Evolutionary conservation across 2,797 vertebrate genomes (phyloP).

Genomic region (Pipistrellus pygmaeus): DNA sequence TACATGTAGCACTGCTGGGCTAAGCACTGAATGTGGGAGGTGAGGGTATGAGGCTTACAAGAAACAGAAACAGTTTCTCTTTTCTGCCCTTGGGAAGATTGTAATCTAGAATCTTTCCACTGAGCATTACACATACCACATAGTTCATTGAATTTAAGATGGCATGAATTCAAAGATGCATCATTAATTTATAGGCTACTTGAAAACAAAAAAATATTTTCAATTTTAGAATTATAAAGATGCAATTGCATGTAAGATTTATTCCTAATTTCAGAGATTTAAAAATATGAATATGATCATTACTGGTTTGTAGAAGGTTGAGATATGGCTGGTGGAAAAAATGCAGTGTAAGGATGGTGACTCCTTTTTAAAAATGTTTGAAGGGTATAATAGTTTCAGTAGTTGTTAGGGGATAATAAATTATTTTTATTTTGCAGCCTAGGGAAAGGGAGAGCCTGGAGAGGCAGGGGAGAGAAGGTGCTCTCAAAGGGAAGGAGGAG

Average conservation of each 20-base stretch:
- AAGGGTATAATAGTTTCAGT: not conserved
- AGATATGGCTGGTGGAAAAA: not conserved
- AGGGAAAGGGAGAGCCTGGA: not conserved
- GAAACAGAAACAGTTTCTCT: not conserved
- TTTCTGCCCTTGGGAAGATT: not conserved
- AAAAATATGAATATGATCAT: not conserved
- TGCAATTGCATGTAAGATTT: not conserved
- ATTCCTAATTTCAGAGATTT: not conserved
- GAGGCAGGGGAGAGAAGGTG: not conserved
- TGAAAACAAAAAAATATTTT: not conserved
- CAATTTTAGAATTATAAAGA: not conserved
- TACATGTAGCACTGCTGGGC: too few relatives aligned
- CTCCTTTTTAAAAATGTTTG: conserved; percentile 14
- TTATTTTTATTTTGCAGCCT: not conserved
- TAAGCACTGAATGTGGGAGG: not conserved
- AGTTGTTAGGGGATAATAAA: not conserved
- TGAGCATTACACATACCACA: too few relatives aligned
- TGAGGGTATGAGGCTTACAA: not conserved
- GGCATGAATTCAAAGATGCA: not conserved
- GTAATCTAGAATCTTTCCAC: not conserved
- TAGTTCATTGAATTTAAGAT: not conserved
- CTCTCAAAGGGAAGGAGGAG: not conserved
- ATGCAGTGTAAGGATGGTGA: too few relatives aligned
- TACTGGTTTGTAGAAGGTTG: not conserved
- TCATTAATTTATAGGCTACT: not conserved